Base-by-base conservation (phyloP, 2,113 vertebrate species). In the Cavia porcellus region DNA sequence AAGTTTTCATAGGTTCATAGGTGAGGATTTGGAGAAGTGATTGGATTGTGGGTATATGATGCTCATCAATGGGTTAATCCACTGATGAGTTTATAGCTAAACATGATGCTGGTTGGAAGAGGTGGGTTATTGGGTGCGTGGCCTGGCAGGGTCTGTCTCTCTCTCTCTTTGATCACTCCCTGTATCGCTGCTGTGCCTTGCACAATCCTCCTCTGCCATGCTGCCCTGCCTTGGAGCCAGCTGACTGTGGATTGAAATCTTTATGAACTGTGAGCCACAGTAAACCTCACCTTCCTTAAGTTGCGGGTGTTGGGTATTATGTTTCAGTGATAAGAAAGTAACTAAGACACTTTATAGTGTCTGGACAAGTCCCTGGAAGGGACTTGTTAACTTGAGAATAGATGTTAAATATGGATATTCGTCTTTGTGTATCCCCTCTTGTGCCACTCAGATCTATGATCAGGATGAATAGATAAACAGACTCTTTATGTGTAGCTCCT, bases 371-470 rank as follows among this genome's bases (percentile, higher is more conserved):
- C n/a, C n/a, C n/a, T n/a, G n/a, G n/a, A n/a, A n/a, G n/a, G n/a
- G 86, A 79, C 79, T 64, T 75, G 30, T 20, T 86, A 64, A 91
- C 92, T 72, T 91, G 55, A 92, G 35, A 45, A n/a, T 75, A 91
- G 8, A 7, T 89, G 38, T 92, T 96, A 89, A 96, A 95, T 68
- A 59, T 84, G 22, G 22, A 35, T 86, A 62, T 42, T 94, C 10
- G 50, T 79, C 38, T 97, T 90, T n/a, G n/a, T 47, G 32, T 70
- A 55, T 52, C 17, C 77, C 42, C 15, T 47, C 9, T 52, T 45
- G 35, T 61, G 7, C 79, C 42, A 66, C 5, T 92, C 50, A 90
- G 52, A 86, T 52, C 64, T 92, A 47, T 61, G 75, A 89, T 74
- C 12, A 38, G 86, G 91, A 52, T 88, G 45, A 85, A 22, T 68